phyloP scores from a whole-genome alignment of 35 echinoderm and acorn worm species.

The Patiria miniata region DNA sequence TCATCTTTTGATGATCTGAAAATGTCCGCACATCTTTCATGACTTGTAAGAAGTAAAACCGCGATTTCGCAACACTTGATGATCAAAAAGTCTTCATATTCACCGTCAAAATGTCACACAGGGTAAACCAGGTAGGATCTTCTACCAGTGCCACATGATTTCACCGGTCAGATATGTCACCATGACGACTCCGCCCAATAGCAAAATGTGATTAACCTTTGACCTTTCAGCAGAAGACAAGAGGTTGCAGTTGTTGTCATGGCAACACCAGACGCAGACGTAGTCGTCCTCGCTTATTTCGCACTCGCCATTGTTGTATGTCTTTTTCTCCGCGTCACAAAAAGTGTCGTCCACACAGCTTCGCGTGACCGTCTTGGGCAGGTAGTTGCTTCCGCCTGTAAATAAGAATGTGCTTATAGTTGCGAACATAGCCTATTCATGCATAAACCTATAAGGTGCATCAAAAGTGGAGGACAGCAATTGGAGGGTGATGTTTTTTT shows the following conservation, averaged over 20 bases:
- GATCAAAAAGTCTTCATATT: too few species aligned
- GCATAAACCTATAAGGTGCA: too few species aligned
- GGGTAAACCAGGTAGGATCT: too few species aligned
- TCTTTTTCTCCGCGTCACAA: background rate
- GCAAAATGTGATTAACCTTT: background rate
- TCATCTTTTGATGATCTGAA: too few species aligned
- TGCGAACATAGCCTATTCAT: too few species aligned
- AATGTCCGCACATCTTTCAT: too few species aligned
- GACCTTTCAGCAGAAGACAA: background rate
- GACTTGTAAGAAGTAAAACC: too few species aligned
- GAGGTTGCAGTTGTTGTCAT: conserved; percentile 37
- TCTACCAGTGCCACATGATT: background rate
- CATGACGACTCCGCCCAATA: background rate
- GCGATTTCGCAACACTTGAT: too few species aligned
- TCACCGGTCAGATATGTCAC: background rate
- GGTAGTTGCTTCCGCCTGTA: conserved; percentile 16
- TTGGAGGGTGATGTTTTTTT: too few species aligned
- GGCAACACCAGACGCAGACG: conserved; percentile 27
- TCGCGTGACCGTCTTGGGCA: conserved; percentile 24
- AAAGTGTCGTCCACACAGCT: conserved; percentile 44
- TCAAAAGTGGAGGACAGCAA: too few species aligned
- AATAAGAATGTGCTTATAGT: background rate
- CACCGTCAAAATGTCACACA: too few species aligned
- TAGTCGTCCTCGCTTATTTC: background rate
- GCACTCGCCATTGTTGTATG: conserved; percentile 14